Conservation (phyloP, 2,113 vertebrate genomes). For the Syrmaticus mikado region DNA sequence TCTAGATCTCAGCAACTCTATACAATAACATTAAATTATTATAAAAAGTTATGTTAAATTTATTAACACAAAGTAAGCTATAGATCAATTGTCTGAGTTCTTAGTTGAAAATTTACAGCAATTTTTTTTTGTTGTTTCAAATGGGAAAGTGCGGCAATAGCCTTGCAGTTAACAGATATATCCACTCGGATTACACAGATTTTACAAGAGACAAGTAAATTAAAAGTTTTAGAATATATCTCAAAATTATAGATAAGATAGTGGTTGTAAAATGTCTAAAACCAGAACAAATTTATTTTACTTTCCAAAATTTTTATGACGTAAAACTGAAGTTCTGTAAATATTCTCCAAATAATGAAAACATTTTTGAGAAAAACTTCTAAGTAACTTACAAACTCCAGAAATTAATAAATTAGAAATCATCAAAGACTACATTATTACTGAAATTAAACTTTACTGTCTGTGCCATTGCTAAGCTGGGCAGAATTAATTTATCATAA, state of each 20-base stretch:
- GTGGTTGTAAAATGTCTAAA: not conserved
- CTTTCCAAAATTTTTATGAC: not conserved
- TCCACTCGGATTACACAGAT: not conserved
- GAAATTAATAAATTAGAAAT: not conserved
- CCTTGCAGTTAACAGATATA: not conserved
- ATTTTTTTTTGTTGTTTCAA: not conserved
- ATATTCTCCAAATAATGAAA: not conserved
- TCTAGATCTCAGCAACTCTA: not conserved
- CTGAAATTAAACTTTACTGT: not conserved
- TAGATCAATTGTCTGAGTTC: fast-evolving
- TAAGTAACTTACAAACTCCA: not conserved
- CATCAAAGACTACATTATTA: not conserved
- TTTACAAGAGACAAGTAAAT: not conserved
- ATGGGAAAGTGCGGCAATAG: fast-evolving
- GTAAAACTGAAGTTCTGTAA: not conserved
- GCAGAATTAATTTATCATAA: not conserved
- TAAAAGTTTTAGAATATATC: not conserved
- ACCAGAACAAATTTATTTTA: not conserved
- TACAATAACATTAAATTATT: not conserved
- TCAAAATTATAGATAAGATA: not conserved
- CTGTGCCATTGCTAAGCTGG: not conserved
- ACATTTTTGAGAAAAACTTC: not conserved
- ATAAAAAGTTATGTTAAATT: not conserved
- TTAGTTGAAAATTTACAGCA: not conserved
- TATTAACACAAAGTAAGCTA: not conserved